phyloP scores from a whole-genome alignment of 2,113 vertebrate species.

The Rallus limicola region DNA sequence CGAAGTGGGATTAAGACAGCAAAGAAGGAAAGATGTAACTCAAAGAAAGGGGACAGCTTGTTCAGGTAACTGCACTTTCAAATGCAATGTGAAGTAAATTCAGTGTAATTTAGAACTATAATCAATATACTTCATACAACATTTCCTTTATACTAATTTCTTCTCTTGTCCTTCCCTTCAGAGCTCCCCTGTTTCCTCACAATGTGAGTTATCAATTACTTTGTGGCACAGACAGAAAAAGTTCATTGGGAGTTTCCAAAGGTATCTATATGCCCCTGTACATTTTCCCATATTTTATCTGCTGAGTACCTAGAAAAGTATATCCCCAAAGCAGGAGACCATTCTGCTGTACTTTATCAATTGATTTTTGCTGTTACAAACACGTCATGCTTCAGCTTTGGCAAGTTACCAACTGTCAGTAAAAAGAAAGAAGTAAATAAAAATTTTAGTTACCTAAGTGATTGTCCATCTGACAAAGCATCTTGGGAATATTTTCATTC shows the following conservation, averaged over 20 bases:
- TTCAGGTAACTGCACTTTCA: not conserved
- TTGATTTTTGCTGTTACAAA: constrained; percentile 52
- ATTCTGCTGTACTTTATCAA: constrained; percentile 36
- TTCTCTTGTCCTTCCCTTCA: not conserved
- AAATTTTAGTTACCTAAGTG: constrained; percentile 87
- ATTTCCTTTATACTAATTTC: not conserved
- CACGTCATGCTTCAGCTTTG: not conserved
- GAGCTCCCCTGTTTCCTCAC: constrained; percentile 33
- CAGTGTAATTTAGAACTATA: not conserved
- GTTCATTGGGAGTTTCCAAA: constrained; percentile 54
- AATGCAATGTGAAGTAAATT: not conserved
- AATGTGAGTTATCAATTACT: not conserved
- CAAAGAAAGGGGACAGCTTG: not conserved
- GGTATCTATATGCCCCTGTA: constrained; percentile 47
- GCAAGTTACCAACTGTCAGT: constrained; percentile 3
- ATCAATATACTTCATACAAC: not conserved
- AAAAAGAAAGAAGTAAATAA: not conserved
- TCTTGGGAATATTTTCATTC: constrained; percentile 95
- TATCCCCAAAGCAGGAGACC: constrained; percentile 37
- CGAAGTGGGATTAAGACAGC: not conserved
- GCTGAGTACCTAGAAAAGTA: constrained; percentile 45
- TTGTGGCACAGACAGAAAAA: constrained; percentile 46
- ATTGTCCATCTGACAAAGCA: constrained; percentile 99
- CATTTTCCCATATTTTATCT: constrained; percentile 47
- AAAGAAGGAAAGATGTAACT: not conserved